phyloP scores from a whole-genome alignment of 2,797 vertebrate genomes.

The Clarias pachynema region DNA sequence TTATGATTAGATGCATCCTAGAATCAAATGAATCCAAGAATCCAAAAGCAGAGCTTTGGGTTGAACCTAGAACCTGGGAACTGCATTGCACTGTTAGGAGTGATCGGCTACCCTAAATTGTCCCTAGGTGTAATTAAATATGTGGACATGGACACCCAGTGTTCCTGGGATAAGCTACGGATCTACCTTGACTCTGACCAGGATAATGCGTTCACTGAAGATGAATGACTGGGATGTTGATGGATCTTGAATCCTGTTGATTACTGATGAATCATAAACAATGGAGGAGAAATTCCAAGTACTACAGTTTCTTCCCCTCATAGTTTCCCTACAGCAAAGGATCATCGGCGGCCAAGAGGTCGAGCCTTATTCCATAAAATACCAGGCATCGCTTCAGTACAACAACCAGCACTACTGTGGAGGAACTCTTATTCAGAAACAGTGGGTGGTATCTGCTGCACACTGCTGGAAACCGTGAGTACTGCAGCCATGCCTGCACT shows the following conservation, averaged over 20 bases:
- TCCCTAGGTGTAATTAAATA: not conserved
- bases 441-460: conserved; percentile 68
- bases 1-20: not conserved
- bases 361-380: conserved; percentile 62
- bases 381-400: conserved; percentile 66
- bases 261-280: not conserved
- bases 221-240: not conserved
- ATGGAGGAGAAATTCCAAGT: not conserved
- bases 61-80: not conserved
- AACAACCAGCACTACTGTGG: conserved; percentile 64
- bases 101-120: not conserved
- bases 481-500: conserved; percentile 48
- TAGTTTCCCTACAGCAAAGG: conserved; percentile 61
- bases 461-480: conserved; percentile 70
- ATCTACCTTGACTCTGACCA: not conserved
- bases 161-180: not conserved
- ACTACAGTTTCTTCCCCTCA: not conserved
- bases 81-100: not conserved
- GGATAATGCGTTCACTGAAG: not conserved
- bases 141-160: not conserved
- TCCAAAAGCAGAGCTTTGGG: not conserved
- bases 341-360: conserved; percentile 68
- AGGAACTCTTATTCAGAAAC: conserved; percentile 61
- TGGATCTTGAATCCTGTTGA: not conserved
- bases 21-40: not conserved